Conservation (phyloP, 1,140 invertebrate genomes). For the Sinonovacula constricta region DNA sequence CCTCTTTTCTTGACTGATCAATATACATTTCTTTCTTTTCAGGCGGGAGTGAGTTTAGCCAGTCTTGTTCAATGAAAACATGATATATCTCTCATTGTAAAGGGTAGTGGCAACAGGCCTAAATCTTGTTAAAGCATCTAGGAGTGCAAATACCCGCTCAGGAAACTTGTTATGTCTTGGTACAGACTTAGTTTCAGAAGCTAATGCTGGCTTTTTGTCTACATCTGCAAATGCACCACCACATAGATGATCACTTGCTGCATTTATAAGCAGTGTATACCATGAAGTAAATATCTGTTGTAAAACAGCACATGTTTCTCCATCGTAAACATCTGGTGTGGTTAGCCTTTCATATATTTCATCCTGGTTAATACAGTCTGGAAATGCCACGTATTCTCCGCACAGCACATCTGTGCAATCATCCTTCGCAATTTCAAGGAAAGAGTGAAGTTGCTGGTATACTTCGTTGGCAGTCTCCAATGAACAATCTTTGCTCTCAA, state of each 20-base stretch:
- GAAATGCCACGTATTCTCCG: background rate
- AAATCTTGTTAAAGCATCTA: constrained; percentile 6
- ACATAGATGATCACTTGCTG: constrained; percentile 13
- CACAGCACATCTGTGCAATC: background rate
- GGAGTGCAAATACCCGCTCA: constrained; percentile 25
- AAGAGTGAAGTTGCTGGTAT: no score
- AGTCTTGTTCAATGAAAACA: constrained; percentile 44
- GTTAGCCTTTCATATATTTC: background rate
- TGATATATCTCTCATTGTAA: constrained; percentile 16
- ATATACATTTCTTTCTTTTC: constrained; percentile 6
- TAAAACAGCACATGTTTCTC: constrained; percentile 1
- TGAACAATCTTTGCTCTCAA: no score
- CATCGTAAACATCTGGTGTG: background rate
- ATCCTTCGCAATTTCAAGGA: background rate
- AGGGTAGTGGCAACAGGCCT: constrained; percentile 6
- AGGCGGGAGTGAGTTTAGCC: constrained; percentile 1
- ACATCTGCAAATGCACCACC: constrained; percentile 16
- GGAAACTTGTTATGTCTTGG: constrained; percentile 33
- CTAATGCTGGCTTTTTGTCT: background rate
- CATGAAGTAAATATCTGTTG: constrained; percentile 1
- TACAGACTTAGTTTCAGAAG: background rate
- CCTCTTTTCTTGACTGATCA: background rate
- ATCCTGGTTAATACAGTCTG: background rate
- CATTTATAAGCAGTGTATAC: background rate
- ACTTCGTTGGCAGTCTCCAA: no score